phyloP scores from a whole-genome alignment of 64 coral and sea anemone species.

The Acropora yongei region DNA sequence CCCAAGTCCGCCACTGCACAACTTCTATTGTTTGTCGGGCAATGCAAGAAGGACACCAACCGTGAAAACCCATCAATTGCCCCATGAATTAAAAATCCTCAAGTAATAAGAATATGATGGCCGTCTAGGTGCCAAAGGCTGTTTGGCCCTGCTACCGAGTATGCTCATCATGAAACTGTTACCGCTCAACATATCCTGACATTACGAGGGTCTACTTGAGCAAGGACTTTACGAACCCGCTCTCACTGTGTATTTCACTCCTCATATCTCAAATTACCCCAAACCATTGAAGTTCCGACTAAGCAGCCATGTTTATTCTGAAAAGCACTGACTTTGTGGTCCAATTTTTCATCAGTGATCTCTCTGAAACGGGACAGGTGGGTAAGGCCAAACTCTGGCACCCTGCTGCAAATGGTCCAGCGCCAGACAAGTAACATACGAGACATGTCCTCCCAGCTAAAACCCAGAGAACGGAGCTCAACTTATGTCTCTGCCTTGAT shows the following conservation, averaged over 20 bases:
- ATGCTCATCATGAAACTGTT: neutral
- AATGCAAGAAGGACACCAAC: conserved; percentile 20
- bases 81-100: conserved; percentile 27
- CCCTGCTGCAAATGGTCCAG: conserved; percentile 41
- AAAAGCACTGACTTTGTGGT: conserved; percentile 62
- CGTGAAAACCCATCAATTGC: conserved; percentile 29
- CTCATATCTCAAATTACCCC: neutral
- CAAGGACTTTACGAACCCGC: too few species aligned
- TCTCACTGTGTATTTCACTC: neutral
- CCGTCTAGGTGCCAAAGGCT: conserved; percentile 63
- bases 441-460: conserved; percentile 42
- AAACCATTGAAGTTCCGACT: conserved; percentile 22
- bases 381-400: conserved; percentile 32
- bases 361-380: conserved; percentile 60
- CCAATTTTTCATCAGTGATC: conserved; percentile 71
- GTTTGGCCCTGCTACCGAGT: conserved; percentile 31
- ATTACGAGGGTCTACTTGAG: too few species aligned
- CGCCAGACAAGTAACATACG: conserved; percentile 56
- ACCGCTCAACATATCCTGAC: neutral
- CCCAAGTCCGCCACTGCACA: conserved; percentile 29
- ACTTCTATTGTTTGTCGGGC: conserved; percentile 53
- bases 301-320: conserved; percentile 66
- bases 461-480: conserved; percentile 37
- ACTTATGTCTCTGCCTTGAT: conserved; percentile 20
- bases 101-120: conserved; percentile 32